Evolutionary conservation across 2,888 invertebrate species (phyloP), one percentile per base, ranked within the genome.

Genomic region (Tortrix viridana): DNA sequence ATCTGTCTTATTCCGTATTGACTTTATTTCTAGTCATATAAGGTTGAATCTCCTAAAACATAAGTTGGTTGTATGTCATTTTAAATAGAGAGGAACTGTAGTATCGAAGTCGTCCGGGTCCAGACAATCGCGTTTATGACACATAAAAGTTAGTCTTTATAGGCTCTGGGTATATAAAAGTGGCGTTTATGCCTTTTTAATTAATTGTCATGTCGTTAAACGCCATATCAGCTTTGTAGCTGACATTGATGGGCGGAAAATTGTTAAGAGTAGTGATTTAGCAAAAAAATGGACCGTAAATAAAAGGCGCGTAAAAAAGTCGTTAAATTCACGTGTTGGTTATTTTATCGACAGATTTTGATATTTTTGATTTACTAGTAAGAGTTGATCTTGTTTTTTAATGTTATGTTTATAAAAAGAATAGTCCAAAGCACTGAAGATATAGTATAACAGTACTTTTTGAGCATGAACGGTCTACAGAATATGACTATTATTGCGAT

Each of bases 121-220:
- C 80, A 88, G 87, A 90, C 92, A 92, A 92, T 92, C 90, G 86
- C 88, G 83, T 92, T 92, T 92, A 92, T 89, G 91, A 88, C 88
- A 81, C 88, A 92, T 92, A 92, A 92, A 92, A 92, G 89, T 90
- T 90, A 92, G 89, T 87, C 90, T 92, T 92, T 92, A 92, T 92
- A 89, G 91, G 81, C 88, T 80, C 81, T 84, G 77, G 78, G 86
- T 86, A 83, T 87, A 90, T 92, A 92, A 92, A 92, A 91, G 87
- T 88, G 87, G 86, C 87, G 86, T 92, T 92, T 91, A 92, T 88
- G 82, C 79, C 80, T 89, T 91, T 92, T 91, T 92, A 91, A 92
- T 92, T 91, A 92, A 92, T 92, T 92, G 90, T 88, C 81, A 73
- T 81, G 84, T 81, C 89, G 86, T 91, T 90, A 90, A 88, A 87